Base-by-base conservation (phyloP, 2,888 invertebrate genomes). In the Chymomyza amoena region DNA sequence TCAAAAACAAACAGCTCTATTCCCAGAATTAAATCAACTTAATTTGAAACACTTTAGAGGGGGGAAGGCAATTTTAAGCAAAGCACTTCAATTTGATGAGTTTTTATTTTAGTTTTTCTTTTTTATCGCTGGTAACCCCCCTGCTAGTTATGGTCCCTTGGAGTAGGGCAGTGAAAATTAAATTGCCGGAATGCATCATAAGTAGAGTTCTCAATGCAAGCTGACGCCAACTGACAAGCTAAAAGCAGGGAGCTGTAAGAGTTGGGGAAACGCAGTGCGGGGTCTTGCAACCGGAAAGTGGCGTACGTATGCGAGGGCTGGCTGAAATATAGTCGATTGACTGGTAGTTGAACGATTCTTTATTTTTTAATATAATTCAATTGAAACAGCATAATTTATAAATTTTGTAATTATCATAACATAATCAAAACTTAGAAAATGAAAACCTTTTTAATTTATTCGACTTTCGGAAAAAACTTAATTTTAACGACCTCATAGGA, bases 171-270 rank as follows among this genome's bases (percentile, higher is more conserved):
- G 66, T 65, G 70, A 68, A 75, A 74, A 71, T 75, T 74, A 74
- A 75, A 74, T 75, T 75, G 71, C 71, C 75, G 71, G 75, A 74
- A 70, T 72, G 73, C 73, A 73, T 73, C 72, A 72, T 72, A 72
- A 64, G 72, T 68, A 72, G 64, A 72, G 68, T 64, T 68, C 72
- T 73, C 68, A 73, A 64, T 72, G 72, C 61, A 72, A 72, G 28
- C 72, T 64, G 72, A 66, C 70, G 61, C 52, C 60, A 28, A 57
- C 50, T 25, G 62, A 64, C 68, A 20, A 68, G 73, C 61, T 62
- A 20, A 28, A 57, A 25, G 25, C 18, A 54, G 18, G 28, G 57
- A 57, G 13, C 20, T 20, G 32, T 10, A n/a, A 25, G 57, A 10
- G 57, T 28, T 20, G 9, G 57, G 7, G 25, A 25, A 15, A 18